A percentile compares a stretch with the other conserved stretches of the same genome.
These are phyloP conservation scores for Anolis apletophallus DNA, from an alignment of 2,797 vertebrate species.

Conservation along the genomic window DNA sequence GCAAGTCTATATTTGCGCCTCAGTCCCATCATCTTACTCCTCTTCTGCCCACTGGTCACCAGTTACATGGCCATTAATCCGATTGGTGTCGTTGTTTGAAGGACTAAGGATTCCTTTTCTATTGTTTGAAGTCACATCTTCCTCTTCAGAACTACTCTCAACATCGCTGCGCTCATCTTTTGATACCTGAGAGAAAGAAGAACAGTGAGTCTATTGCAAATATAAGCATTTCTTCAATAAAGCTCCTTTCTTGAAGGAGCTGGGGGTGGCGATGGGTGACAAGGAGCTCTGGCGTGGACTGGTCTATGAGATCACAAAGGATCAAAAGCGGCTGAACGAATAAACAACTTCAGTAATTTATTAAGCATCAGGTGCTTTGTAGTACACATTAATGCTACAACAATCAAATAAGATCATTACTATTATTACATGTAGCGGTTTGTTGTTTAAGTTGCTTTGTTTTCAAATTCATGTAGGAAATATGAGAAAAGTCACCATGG, in stretches of 20 bases:
- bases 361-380: not conserved
- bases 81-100: conserved; percentile 86
- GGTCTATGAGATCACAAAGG: too few species aligned
- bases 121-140: conserved; percentile 73
- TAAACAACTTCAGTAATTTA: not conserved
- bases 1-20: conserved; percentile 60
- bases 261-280: too few species aligned
- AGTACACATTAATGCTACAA: not conserved
- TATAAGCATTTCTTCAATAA: not conserved
- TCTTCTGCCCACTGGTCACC: conserved; percentile 79
- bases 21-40: conserved; percentile 49
- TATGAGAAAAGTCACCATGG: not conserved
- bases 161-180: conserved; percentile 97
- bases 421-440: not conserved
- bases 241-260: too few species aligned
- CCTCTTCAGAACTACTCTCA: conserved; percentile 97
- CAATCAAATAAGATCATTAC: too few species aligned
- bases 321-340: too few species aligned
- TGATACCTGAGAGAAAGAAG: conserved; percentile 80
- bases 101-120: conserved; percentile 72
- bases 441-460: not conserved
- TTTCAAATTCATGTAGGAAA: not conserved
- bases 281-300: too few species aligned
- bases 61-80: conserved; percentile 85
- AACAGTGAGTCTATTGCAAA: conserved; percentile 6